A percentile compares a stretch with the other conserved stretches of the same genome.
Conservation (phyloP, 2,888 invertebrate species). For the Polyommatus icarus region DNA sequence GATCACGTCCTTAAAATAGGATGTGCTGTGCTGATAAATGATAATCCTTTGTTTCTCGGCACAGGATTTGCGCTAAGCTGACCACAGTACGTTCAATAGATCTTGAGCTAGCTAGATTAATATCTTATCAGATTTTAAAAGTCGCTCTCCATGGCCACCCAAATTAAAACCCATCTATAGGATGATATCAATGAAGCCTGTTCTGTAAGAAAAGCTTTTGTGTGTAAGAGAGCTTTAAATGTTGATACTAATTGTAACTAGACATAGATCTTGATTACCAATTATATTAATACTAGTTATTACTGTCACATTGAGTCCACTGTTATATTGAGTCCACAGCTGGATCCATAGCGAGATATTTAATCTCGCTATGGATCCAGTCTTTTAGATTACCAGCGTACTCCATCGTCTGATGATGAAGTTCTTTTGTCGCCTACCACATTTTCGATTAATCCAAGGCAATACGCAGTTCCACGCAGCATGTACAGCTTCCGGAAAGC, state of each 20-base stretch:
- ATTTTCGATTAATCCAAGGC: constrained; percentile 21
- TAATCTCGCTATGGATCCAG: too few species aligned
- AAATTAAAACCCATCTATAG: background rate
- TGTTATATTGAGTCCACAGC: too few species aligned
- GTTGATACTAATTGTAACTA: too few species aligned
- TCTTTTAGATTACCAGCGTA: too few species aligned
- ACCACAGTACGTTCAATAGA: constrained; percentile 15
- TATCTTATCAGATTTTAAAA: background rate
- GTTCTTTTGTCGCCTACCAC: background rate
- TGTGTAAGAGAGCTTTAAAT: too few species aligned
- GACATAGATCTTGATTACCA: too few species aligned
- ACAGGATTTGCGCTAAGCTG: constrained; percentile 31
- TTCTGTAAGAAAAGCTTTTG: too few species aligned
- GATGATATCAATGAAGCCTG: background rate
- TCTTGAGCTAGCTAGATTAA: constrained; percentile 4
- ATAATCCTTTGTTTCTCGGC: background rate
- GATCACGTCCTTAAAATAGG: background rate
- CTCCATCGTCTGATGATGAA: background rate
- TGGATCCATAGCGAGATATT: too few species aligned
- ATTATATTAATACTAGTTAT: too few species aligned
- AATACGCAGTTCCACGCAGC: constrained; percentile 46
- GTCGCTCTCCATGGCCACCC: background rate
- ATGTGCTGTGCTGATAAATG: background rate
- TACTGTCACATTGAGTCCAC: too few species aligned
- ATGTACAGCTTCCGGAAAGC: constrained; percentile 61